phyloP scores from a whole-genome alignment of 2,888 invertebrate genomes.

The Acleris emargana region DNA sequence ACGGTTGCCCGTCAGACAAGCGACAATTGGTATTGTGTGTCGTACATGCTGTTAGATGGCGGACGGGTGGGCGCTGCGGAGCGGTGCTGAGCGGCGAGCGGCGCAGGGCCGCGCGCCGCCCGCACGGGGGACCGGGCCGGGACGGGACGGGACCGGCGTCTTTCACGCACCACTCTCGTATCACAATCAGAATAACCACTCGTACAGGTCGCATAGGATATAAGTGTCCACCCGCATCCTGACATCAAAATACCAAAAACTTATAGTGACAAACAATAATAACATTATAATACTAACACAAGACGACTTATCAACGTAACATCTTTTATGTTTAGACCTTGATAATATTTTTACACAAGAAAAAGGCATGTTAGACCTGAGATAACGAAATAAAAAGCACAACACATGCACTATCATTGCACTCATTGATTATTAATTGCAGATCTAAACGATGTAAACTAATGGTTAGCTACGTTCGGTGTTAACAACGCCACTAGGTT shows the following conservation, averaged over 20 bases:
- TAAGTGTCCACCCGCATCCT: conserved; percentile 77
- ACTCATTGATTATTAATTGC: conserved; percentile 42
- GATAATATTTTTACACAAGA: conserved; percentile 66
- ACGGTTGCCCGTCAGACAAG: conserved; percentile 85
- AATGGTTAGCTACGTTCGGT: conserved; percentile 31
- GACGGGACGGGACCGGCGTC: conserved; percentile 46
- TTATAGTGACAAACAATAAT: conserved; percentile 2
- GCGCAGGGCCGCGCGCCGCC: conserved; percentile 54
- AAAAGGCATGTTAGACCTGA: conserved; percentile 65
- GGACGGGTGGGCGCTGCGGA: conserved; percentile 67
- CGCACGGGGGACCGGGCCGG: conserved; percentile 42
- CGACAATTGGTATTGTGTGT: conserved; percentile 82
- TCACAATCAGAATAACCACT: conserved; percentile 49
- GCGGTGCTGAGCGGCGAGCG: conserved; percentile 60
- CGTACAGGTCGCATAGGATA: conserved; percentile 55
- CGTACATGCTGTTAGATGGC: conserved; percentile 82
- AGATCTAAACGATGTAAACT: conserved; percentile 39
- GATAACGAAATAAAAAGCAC: conserved; percentile 61
- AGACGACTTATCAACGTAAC: conserved; percentile 46
- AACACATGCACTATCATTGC: conserved; percentile 74
- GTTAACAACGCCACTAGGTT: conserved; percentile 11
- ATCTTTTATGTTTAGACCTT: conserved; percentile 55
- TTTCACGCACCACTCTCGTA: conserved; percentile 46
- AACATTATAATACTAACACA: conserved; percentile 56
- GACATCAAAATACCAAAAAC: conserved; percentile 38